Percentiles rank a stretch among this genome's conserved stretches.
Evolutionary conservation across 2,113 vertebrate genomes (phyloP).

Genomic region (Chroicocephalus ridibundus): DNA sequence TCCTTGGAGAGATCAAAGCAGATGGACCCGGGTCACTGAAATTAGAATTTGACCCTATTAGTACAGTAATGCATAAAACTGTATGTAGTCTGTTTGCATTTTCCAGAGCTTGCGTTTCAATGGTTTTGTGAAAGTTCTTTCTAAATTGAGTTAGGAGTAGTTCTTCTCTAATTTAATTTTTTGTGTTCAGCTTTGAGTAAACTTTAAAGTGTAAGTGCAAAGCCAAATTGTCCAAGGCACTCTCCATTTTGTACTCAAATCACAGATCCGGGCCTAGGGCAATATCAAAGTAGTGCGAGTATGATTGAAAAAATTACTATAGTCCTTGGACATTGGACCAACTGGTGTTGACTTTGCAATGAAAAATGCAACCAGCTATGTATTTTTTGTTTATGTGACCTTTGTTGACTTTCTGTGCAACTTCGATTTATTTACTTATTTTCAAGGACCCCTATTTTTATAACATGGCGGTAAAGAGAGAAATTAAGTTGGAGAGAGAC

Average conservation of each 20-base stretch:
- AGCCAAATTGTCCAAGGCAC: background rate
- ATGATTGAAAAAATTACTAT: background rate
- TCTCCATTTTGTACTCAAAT: background rate
- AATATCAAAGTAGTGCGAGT: background rate
- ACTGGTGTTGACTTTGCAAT: background rate
- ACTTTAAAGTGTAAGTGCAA: background rate
- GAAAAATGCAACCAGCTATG: background rate
- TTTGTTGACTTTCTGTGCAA: background rate
- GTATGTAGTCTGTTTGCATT: background rate
- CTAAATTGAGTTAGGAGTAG: background rate
- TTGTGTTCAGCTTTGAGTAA: background rate
- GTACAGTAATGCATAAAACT: background rate
- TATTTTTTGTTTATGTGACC: background rate
- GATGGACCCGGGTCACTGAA: background rate
- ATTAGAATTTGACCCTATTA: background rate
- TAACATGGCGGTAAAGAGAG: background rate
- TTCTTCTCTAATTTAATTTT: background rate
- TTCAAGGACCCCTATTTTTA: background rate
- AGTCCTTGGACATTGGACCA: background rate
- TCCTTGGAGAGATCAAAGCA: background rate
- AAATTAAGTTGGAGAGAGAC: constrained; percentile 5
- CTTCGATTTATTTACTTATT: background rate
- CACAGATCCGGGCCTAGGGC: background rate
- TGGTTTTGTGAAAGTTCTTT: background rate
- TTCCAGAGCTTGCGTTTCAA: background rate